Percentiles rank a stretch among this genome's conserved stretches.
These are phyloP conservation scores for Luidia sarsii DNA, from an alignment of 53 echinoderm and acorn worm species.

Conservation along the genomic window DNA sequence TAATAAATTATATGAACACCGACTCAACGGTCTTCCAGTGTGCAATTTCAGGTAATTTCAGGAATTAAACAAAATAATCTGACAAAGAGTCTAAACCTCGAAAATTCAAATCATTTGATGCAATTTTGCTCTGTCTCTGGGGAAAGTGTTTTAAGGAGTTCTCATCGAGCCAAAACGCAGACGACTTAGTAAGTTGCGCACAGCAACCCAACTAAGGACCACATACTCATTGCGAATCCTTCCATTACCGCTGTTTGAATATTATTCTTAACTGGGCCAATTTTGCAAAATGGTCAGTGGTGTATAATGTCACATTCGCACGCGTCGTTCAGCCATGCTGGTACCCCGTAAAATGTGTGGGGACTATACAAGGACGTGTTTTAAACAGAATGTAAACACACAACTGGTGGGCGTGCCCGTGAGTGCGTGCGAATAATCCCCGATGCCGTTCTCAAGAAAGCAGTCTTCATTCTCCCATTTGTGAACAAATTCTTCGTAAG, in stretches of 20 bases:
- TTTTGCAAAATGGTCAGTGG: background rate
- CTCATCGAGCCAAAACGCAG: conserved; percentile 2
- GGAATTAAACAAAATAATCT: background rate
- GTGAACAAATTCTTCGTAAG: background rate
- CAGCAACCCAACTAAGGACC: background rate
- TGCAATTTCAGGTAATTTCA: conserved; percentile 20
- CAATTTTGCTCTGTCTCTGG: background rate
- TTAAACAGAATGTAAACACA: background rate
- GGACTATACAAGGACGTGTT: background rate
- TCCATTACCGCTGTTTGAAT: background rate
- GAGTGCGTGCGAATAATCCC: background rate
- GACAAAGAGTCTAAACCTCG: no score
- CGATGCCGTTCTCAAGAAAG: background rate
- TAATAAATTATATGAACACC: no score
- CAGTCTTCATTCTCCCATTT: conserved; percentile 1
- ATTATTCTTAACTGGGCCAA: background rate
- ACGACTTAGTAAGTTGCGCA: background rate
- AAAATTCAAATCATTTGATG: conserved; percentile 12
- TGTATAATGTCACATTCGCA: background rate
- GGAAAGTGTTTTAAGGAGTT: conserved; percentile 9
- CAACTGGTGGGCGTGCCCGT: background rate
- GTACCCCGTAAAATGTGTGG: background rate
- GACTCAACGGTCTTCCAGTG: background rate
- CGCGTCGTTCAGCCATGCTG: no score
- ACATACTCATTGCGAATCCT: background rate